Evolutionary conservation across 2,113 vertebrate genomes (phyloP), one percentile per base, ranked within the genome.

Genomic region (Pimephales promelas): DNA sequence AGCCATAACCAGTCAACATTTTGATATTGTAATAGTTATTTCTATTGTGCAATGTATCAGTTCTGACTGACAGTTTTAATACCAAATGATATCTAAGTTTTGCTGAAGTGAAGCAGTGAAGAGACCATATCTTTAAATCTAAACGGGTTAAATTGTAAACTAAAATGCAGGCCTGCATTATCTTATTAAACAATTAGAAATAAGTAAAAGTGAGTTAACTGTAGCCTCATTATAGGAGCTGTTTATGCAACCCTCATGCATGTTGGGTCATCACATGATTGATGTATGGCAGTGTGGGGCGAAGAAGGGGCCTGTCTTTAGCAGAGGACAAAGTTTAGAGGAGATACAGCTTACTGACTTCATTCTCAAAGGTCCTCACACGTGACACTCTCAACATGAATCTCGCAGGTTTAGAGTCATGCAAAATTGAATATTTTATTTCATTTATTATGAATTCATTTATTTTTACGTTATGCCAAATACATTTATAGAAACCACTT

Each of bases 241-340:
- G 43, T 75, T 75, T 43, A 36, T 79, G 26, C 4, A 56, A 18
- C 24, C 68, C 57, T 11, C 45, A 47, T 61, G 49, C 28, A 52
- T 70, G 16, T 31, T 82, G 13, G 13, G 13, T 24, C 5, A 16
- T 77, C 40, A 61, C 49, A 84, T 70, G 49, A 78, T 61, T 83
- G 76, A 72, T 84, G 36, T 84, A 70, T 73, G 56, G 52, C 40
- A 45, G 18, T 54, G 47, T 84, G 77, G 34, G n/a, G 34, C 28
- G 64, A 36, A 57, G 24, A 49, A 54, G 20, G 52, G 31, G 64
- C 34, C 62, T 47, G 75, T 59, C 40, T 62, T 79, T 43, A 80
- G 54, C 76, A 79, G 54, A 80, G 76, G 75, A 72, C 43, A 80
- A 28, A 72, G 47, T 4, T 62, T 28, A 66, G 28, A 73, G 22